Conservation (phyloP, 2,797 vertebrate species). For the Sebastes iracundus region DNA sequence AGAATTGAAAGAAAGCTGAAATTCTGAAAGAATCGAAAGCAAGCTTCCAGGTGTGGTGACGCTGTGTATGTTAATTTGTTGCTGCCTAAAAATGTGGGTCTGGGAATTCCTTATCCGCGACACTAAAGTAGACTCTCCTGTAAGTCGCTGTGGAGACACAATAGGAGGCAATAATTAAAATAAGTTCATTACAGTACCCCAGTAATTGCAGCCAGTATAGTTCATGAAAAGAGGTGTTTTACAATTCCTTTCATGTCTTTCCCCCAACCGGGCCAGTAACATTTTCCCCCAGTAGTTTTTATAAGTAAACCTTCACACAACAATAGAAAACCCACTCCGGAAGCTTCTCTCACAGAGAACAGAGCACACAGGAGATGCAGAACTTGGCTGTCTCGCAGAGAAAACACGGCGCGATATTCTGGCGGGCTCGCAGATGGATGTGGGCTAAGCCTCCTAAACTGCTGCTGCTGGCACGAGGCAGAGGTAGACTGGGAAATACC, state of each 20-base stretch:
- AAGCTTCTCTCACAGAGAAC: slow-evolving; percentile 4
- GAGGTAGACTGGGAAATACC: slow-evolving; percentile 56
- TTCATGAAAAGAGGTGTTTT: slow-evolving; percentile 24
- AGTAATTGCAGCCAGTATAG: slow-evolving; percentile 11
- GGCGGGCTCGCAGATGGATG: slow-evolving; percentile 41
- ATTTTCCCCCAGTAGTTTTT: slow-evolving; percentile 22
- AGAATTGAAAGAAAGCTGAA: background rate
- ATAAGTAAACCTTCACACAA: slow-evolving; percentile 43
- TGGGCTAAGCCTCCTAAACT: slow-evolving; percentile 58
- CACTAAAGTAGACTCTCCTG: background rate
- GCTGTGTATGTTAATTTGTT: background rate
- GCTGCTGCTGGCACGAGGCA: slow-evolving; percentile 45
- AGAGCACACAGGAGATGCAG: slow-evolving; percentile 33
- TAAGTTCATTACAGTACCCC: background rate
- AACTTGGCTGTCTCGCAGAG: slow-evolving; percentile 50
- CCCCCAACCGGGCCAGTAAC: slow-evolving; percentile 12
- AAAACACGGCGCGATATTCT: slow-evolving; percentile 30
- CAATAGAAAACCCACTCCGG: slow-evolving; percentile 34
- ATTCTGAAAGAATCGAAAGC: background rate
- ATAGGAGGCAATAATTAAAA: slow-evolving; percentile 16
- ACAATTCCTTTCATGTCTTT: slow-evolving; percentile 32
- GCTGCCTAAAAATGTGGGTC: background rate
- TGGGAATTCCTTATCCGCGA: background rate
- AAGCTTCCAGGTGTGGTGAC: background rate
- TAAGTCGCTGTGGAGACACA: background rate